Conservation (phyloP, 2,113 vertebrate genomes). For the Cervus canadensis region DNA sequence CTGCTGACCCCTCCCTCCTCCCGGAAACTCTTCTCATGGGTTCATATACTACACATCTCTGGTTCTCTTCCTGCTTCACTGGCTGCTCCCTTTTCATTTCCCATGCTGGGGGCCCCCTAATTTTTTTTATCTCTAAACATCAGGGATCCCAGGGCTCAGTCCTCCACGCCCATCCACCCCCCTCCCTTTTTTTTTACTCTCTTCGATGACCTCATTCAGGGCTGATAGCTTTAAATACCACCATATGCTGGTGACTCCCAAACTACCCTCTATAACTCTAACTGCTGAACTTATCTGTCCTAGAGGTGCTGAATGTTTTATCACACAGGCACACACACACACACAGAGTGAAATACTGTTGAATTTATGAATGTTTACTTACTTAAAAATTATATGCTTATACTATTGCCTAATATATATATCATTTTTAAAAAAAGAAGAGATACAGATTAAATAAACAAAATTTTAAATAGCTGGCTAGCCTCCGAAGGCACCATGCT, state of each 20-base stretch:
- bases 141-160: not conserved
- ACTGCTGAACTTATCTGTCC: not conserved
- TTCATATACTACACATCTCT: not conserved
- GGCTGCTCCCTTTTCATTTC: not conserved
- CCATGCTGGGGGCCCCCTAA: not conserved
- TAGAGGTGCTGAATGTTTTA: not conserved
- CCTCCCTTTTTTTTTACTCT: not conserved
- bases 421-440: not conserved
- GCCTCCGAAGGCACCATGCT: not conserved
- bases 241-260: not conserved
- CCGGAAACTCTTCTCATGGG: not conserved
- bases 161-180: not conserved
- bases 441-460: not conserved
- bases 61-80: not conserved
- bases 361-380: slow-evolving; percentile 13
- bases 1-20: not conserved
- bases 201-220: not conserved
- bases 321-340: not conserved
- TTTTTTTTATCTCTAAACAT: not conserved
- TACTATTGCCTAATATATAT: not conserved
- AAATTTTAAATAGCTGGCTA: not conserved
- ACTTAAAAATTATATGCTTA: not conserved
- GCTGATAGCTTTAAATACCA: not conserved
- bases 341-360: not conserved
- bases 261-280: not conserved